phyloP scores from a whole-genome alignment of 1,140 invertebrate genomes.

The Adelges cooleyi region DNA sequence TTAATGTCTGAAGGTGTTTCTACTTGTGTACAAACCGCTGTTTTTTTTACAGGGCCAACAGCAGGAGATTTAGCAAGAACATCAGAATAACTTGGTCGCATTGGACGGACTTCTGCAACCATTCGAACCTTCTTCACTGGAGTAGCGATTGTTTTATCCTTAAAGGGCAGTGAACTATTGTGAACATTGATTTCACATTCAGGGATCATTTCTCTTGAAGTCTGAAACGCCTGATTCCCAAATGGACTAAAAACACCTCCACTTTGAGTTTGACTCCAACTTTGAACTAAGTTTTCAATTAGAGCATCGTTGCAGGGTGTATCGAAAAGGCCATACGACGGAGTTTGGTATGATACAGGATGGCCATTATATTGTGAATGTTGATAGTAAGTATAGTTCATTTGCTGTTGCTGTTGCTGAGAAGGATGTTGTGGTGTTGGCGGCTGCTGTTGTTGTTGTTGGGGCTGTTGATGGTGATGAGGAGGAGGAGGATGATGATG shows the following conservation, averaged over 20 bases:
- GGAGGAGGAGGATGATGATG: background rate
- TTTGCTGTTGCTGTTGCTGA: conserved; percentile 25
- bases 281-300: conserved; percentile 66
- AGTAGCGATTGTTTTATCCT: conserved; percentile 38
- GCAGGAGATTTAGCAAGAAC: conserved; percentile 56
- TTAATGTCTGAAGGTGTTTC: conserved; percentile 28
- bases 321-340: conserved; percentile 33
- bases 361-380: conserved; percentile 17
- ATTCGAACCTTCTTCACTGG: conserved; percentile 55
- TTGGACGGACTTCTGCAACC: conserved; percentile 70
- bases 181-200: conserved; percentile 30
- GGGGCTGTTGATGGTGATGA: background rate
- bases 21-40: conserved; percentile 33
- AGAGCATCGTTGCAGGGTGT: conserved; percentile 35
- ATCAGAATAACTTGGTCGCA: conserved; percentile 71
- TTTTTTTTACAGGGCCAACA: conserved; percentile 29
- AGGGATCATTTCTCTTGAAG: conserved; percentile 27
- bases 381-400: conserved; percentile 16
- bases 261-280: conserved; percentile 65
- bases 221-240: conserved; percentile 38
- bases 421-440: background rate
- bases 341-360: conserved; percentile 8
- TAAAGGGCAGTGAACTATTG: conserved; percentile 35
- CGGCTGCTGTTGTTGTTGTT: background rate
- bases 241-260: conserved; percentile 66